Evolutionary conservation across 2,113 vertebrate species (phyloP), one percentile per base, ranked within the genome.

Genomic region (Seriola rivoliana): DNA sequence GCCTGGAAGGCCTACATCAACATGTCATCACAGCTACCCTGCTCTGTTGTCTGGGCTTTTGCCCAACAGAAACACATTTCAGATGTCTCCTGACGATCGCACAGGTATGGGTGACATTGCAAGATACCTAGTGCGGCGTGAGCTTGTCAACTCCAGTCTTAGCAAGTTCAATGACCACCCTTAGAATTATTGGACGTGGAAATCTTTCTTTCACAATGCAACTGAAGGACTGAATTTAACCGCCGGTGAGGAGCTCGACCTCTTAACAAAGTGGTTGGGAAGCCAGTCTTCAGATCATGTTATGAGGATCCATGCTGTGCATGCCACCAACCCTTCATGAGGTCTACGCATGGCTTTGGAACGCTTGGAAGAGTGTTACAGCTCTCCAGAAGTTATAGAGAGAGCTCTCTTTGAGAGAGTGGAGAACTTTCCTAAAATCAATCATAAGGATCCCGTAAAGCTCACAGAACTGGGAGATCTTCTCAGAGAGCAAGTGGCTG

Each of bases 201-300:
- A 32, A 23, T 46, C 65, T 1, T 25, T 42, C 0, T 67, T 29
- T 14, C 1, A 17, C 4, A 48, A 46, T 11, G 23, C 44, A 13
- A 67, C 5, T 17, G 5, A 4, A 67, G 65, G 17, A 25, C 34
- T 67, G 0, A 48, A 32, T 11, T 19, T 67, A 25, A 46, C 1
- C 2, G 3, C 40, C 7, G 48, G 42, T 29, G 65, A 48, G 23
- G 65, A 67, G 7, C 65, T 48, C 4, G 65, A 67, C 65, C 65
- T 67, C 8, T 19, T 48, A 21, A 32, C 16, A n/a, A 67, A 67
- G 44, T 67, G 65, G 65, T 19, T 67, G 16, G 65, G 65, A 46
- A 25, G 1, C 1, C 16, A 67, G 25, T 67, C 65, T 17, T 14
- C 65, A 8, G 23, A 67, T 14, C 58, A 60, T 34, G 58, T 34